Percentiles rank a stretch among this genome's conserved stretches.
Evolutionary conservation across 2,888 invertebrate species (phyloP).

Genomic region (Heliconius ismenius): DNA sequence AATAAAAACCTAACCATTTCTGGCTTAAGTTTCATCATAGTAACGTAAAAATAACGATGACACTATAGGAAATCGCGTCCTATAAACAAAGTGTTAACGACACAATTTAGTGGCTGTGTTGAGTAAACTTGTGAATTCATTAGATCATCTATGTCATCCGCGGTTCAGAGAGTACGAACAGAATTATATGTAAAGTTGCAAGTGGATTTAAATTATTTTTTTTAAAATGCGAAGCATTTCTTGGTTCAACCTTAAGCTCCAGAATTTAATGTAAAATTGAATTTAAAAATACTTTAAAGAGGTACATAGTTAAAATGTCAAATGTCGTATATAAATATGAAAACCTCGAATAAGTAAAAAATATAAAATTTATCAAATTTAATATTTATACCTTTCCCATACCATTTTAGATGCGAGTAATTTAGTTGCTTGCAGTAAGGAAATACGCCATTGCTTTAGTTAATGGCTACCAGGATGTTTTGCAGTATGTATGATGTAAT

Average conservation of each 20-base stretch:
- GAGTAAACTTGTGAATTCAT: conserved; percentile 53
- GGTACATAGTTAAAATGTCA: background rate
- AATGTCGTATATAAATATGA: no score
- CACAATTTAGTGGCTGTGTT: conserved; percentile 38
- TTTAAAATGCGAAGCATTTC: background rate
- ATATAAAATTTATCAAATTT: no score
- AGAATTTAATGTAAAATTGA: background rate
- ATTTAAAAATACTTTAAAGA: background rate
- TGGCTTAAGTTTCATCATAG: conserved; percentile 25
- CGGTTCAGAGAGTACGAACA: background rate
- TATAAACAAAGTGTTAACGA: conserved; percentile 24
- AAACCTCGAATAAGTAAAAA: no score
- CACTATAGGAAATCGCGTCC: conserved; percentile 33
- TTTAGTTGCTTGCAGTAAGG: conserved; percentile 30
- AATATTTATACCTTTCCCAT: background rate
- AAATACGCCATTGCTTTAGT: conserved; percentile 34
- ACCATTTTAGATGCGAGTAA: conserved; percentile 3
- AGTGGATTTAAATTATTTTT: background rate
- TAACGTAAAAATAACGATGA: conserved; percentile 41
- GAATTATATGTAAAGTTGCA: background rate
- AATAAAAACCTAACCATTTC: background rate
- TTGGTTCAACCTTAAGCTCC: background rate
- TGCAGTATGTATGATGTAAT: conserved; percentile 14
- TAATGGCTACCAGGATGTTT: conserved; percentile 25
- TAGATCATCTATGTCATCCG: conserved; percentile 49